Evolutionary conservation across 2,113 vertebrate genomes (phyloP).

Genomic region (Egretta garzetta): DNA sequence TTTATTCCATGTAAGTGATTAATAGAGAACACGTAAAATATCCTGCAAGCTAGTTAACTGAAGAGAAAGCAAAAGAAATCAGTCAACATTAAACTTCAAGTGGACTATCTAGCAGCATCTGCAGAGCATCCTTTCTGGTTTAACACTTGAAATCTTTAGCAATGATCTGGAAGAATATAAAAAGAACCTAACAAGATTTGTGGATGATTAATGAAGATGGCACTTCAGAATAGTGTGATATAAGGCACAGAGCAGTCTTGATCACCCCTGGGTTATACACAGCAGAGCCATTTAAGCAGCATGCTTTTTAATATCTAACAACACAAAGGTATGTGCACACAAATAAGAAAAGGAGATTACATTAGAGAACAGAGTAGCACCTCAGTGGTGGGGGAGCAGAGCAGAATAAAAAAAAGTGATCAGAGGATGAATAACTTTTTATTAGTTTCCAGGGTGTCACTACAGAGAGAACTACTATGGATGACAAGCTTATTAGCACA

Average conservation of each 20-base stretch:
- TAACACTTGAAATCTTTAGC: background rate
- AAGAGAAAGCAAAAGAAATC: background rate
- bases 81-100: background rate
- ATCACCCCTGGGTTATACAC: background rate
- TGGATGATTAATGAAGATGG: background rate
- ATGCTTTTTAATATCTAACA: background rate
- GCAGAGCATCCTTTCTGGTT: background rate
- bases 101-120: background rate
- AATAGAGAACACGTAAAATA: background rate
- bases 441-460: background rate
- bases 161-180: background rate
- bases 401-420: background rate
- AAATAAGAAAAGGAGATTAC: background rate
- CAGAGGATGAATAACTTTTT: background rate
- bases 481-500: conserved; percentile 11
- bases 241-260: background rate
- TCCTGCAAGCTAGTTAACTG: background rate
- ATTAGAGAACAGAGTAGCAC: background rate
- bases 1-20: background rate
- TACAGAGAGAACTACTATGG: background rate
- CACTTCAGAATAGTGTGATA: background rate
- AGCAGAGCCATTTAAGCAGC: background rate
- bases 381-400: background rate
- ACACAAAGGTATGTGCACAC: background rate
- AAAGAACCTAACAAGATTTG: background rate